Evolutionary conservation across 2,797 vertebrate genomes (phyloP).

Genomic region (Brachyrhaphis roseni): DNA sequence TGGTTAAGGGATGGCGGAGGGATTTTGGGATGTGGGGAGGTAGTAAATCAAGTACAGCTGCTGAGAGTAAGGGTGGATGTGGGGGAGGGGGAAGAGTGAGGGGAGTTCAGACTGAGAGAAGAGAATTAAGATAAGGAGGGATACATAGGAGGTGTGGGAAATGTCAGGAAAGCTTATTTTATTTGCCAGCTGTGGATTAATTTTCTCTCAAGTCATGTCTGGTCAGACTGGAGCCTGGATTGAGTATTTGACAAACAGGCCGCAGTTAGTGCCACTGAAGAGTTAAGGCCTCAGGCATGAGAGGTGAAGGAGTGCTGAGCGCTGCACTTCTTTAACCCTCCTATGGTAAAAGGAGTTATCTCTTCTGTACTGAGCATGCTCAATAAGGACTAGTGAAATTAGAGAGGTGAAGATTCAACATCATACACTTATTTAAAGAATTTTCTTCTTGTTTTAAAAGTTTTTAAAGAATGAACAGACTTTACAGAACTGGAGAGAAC

Average conservation of each 20-base stretch:
- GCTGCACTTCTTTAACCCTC: not conserved
- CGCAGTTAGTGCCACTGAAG: not conserved
- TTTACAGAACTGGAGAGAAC: not conserved
- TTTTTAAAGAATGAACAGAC: not conserved
- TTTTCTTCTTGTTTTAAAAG: no score
- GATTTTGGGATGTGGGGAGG: slow-evolving; percentile 29
- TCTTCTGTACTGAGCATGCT: no score
- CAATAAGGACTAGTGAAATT: not conserved
- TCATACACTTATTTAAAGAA: not conserved
- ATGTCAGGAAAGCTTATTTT: slow-evolving; percentile 52
- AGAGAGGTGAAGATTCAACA: not conserved
- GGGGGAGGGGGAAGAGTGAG: not conserved
- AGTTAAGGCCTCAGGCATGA: not conserved
- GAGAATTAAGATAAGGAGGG: slow-evolving; percentile 56
- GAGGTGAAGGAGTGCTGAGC: not conserved
- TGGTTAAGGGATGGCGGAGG: not conserved
- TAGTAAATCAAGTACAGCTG: slow-evolving; percentile 35
- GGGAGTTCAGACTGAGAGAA: slow-evolving; percentile 16
- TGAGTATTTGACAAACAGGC: slow-evolving; percentile 12
- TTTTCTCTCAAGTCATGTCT: slow-evolving; percentile 19
- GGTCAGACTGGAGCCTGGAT: slow-evolving; percentile 5
- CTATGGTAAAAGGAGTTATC: not conserved
- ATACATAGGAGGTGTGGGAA: slow-evolving; percentile 43
- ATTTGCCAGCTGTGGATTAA: slow-evolving; percentile 27
- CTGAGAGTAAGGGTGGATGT: slow-evolving; percentile 9